Conservation (phyloP, 2,888 invertebrate species). For the Mellilla xanthometata region DNA sequence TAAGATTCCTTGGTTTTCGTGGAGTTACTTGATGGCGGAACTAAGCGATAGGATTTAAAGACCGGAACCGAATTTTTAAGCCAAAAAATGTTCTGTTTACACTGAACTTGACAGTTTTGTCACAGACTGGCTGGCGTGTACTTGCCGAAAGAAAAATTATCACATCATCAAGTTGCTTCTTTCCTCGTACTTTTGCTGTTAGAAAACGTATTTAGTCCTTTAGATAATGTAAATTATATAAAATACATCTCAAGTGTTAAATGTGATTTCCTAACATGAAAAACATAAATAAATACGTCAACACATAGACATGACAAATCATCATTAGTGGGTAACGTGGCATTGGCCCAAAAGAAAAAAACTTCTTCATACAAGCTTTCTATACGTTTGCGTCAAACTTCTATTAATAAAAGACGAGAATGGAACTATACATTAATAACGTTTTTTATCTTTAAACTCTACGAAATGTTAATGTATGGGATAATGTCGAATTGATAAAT, state of each 20-base stretch:
- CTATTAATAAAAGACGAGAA: constrained; percentile 28
- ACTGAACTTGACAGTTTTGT: too few species aligned
- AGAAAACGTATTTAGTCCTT: too few species aligned
- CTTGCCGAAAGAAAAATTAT: too few species aligned
- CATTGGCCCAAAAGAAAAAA: constrained; percentile 36
- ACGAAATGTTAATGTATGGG: background rate
- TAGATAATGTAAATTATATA: too few species aligned
- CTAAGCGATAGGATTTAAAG: constrained; percentile 16
- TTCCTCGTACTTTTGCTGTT: too few species aligned
- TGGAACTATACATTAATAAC: constrained; percentile 8
- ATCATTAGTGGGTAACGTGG: constrained; percentile 26
- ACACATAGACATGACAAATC: constrained; percentile 7
- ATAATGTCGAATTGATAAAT: too few species aligned
- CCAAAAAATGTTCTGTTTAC: background rate
- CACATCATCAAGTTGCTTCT: too few species aligned
- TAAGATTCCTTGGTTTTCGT: constrained; percentile 37
- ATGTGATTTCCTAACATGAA: too few species aligned
- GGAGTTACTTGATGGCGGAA: constrained; percentile 21
- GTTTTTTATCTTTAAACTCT: background rate
- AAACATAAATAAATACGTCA: constrained; percentile 4
- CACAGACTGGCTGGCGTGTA: too few species aligned
- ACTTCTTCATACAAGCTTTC: constrained; percentile 12
- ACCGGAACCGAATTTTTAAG: constrained; percentile 8
- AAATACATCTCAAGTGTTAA: too few species aligned
- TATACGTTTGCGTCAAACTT: constrained; percentile 38